phyloP scores from a whole-genome alignment of 2,888 invertebrate genomes.

The Drosophila acutilabella region DNA sequence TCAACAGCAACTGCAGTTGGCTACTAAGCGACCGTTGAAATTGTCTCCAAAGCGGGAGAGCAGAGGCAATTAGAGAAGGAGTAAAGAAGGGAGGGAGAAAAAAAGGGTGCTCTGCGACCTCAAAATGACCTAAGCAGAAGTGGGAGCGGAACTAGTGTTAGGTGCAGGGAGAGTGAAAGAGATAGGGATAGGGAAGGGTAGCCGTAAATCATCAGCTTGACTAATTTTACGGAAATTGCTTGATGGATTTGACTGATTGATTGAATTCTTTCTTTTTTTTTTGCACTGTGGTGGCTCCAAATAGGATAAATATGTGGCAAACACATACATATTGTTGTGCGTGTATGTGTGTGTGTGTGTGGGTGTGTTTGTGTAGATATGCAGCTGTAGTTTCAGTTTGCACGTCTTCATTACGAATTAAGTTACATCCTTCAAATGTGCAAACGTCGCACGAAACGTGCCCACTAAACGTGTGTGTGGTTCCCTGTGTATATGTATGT shows the following conservation, averaged over 20 bases:
- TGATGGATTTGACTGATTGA: conserved; percentile 77
- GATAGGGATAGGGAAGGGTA: background rate
- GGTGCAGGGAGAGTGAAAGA: background rate
- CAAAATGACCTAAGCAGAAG: conserved; percentile 21
- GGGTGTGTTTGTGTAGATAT: conserved; percentile 23
- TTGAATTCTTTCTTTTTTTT: conserved; percentile 54
- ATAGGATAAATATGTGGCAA: conserved; percentile 19
- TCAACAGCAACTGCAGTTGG: conserved; percentile 21
- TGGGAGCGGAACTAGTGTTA: too few relatives aligned
- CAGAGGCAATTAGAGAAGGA: background rate
- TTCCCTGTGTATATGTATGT: conserved; percentile 17
- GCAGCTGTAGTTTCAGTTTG: conserved; percentile 52
- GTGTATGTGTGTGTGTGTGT: conserved; percentile 4
- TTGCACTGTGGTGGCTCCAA: conserved; percentile 37
- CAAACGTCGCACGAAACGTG: conserved; percentile 73
- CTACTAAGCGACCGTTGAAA: background rate
- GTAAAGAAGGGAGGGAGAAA: background rate
- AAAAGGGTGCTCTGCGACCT: conserved; percentile 13
- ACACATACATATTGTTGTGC: conserved; percentile 3
- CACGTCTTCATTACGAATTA: conserved; percentile 79
- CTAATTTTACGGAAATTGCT: conserved; percentile 74
- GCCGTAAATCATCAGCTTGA: conserved; percentile 62
- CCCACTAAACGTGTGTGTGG: conserved; percentile 42
- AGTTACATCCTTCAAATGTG: conserved; percentile 78
- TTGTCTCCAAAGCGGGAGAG: background rate